phyloP scores from a whole-genome alignment of 2,888 invertebrate genomes.

The Eueremaeus valkanovi region DNA sequence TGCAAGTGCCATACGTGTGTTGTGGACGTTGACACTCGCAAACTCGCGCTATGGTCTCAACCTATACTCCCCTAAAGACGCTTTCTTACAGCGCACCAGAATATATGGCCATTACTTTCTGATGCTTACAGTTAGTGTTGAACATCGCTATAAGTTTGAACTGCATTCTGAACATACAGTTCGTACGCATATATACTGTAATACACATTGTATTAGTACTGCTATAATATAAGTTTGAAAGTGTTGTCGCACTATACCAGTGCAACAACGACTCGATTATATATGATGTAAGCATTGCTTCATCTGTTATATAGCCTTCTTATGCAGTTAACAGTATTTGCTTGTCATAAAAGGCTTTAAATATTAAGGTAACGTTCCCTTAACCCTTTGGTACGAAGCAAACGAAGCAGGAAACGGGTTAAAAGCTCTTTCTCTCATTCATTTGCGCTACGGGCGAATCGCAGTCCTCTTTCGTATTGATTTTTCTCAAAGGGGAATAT shows the following conservation, averaged over 20 bases:
- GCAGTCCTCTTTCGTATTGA: conserved; percentile 36
- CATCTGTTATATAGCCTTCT: conserved; percentile 18
- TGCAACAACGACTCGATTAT: neutral
- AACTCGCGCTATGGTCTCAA: neutral
- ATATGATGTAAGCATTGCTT: conserved; percentile 23
- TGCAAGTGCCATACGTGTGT: neutral
- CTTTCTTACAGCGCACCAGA: conserved; percentile 23
- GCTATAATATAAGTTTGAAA: neutral
- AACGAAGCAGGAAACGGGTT: conserved; percentile 38
- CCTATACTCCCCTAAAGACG: conserved; percentile 32
- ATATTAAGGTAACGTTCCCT: conserved; percentile 35
- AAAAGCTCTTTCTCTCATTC: conserved; percentile 36
- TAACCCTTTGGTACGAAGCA: conserved; percentile 33
- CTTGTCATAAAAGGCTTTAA: conserved; percentile 37
- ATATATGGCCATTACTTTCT: neutral
- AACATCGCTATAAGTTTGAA: conserved; percentile 10
- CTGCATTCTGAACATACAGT: neutral
- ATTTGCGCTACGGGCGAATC: conserved; percentile 30
- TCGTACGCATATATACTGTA: neutral
- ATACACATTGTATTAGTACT: too few relatives aligned
- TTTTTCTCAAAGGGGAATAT: conserved; percentile 30
- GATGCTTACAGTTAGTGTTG: neutral
- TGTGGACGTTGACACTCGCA: neutral
- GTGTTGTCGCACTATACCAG: conserved; percentile 10
- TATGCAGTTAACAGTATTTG: conserved; percentile 34